Percentiles rank a stretch among this genome's conserved stretches.
Evolutionary conservation across 2,888 invertebrate genomes (phyloP).

Genomic region (Agrypnus murinus): DNA sequence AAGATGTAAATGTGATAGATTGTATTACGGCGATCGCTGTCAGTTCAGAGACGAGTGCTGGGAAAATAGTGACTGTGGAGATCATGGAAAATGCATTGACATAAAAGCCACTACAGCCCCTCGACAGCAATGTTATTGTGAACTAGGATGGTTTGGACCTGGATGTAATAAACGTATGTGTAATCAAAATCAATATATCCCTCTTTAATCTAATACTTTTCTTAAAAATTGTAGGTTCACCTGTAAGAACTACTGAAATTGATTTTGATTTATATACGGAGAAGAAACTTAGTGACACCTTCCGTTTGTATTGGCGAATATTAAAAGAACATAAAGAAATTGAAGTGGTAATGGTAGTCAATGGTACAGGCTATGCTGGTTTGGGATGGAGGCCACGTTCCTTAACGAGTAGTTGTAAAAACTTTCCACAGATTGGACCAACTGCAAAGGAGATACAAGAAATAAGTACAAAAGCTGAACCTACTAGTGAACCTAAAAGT

Average conservation of each 20-base stretch:
- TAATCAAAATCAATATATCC: background rate
- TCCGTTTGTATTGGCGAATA: slow-evolving; percentile 89
- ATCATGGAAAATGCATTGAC: slow-evolving; percentile 89
- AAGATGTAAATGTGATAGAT: slow-evolving; percentile 86
- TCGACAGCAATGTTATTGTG: slow-evolving; percentile 90
- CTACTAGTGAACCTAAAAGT: slow-evolving; percentile 69
- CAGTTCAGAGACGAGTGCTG: slow-evolving; percentile 93
- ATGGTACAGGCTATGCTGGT: slow-evolving; percentile 90
- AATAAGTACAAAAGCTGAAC: slow-evolving; percentile 65
- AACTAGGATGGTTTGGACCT: slow-evolving; percentile 90
- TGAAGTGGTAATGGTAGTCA: slow-evolving; percentile 91
- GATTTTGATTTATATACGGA: slow-evolving; percentile 83
- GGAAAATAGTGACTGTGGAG: slow-evolving; percentile 89
- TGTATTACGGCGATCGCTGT: slow-evolving; percentile 88
- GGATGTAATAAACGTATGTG: slow-evolving; percentile 87
- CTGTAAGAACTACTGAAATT: slow-evolving; percentile 82
- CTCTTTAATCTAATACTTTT: background rate
- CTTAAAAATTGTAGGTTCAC: slow-evolving; percentile 76
- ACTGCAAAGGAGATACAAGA: slow-evolving; percentile 43
- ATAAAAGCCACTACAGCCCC: slow-evolving; percentile 88
- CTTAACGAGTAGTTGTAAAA: slow-evolving; percentile 84
- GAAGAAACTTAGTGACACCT: slow-evolving; percentile 82
- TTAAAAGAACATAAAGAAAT: slow-evolving; percentile 88
- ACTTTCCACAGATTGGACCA: slow-evolving; percentile 81
- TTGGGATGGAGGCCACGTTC: slow-evolving; percentile 93